These are phyloP conservation scores for Nomada ruficornis DNA, from an alignment of 2,888 invertebrate species.

Conservation along the genomic window DNA sequence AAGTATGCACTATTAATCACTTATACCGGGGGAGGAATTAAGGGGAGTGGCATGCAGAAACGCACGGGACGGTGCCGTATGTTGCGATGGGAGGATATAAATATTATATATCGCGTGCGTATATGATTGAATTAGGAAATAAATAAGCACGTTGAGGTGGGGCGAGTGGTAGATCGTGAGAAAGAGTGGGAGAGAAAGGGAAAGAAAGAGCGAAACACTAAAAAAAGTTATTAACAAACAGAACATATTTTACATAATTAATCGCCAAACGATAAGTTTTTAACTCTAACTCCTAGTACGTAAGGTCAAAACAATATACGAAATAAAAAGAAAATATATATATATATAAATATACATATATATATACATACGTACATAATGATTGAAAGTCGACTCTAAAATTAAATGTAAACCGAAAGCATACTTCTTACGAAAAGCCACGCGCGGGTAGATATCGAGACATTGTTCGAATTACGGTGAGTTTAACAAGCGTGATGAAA, in stretches of 20 bases:
- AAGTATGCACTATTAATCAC: constrained; percentile 62
- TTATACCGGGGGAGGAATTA: constrained; percentile 34
- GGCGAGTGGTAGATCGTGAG: constrained; percentile 44
- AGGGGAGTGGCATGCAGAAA: constrained; percentile 6
- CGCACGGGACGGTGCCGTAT: constrained; percentile 27
- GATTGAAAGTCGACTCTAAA: constrained; percentile 84
- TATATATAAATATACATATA: constrained; percentile 57
- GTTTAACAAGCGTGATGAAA: constrained; percentile 45
- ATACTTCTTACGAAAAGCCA: constrained; percentile 60
- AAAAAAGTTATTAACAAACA: constrained; percentile 71
- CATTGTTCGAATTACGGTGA: constrained; percentile 62
- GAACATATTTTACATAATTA: constrained; percentile 84
- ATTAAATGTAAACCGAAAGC: constrained; percentile 76
- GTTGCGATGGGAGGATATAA: constrained; percentile 56
- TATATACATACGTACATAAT: constrained; percentile 70
- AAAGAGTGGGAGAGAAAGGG: constrained; percentile 47
- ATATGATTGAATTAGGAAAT: constrained; percentile 66
- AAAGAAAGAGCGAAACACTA: constrained; percentile 44
- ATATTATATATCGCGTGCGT: constrained; percentile 70
- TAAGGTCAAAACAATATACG: constrained; percentile 79
- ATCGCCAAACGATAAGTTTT: constrained; percentile 83
- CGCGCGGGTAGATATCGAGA: constrained; percentile 59
- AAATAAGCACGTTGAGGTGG: constrained; percentile 59
- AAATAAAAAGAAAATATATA: constrained; percentile 56
- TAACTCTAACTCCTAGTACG: constrained; percentile 79